Evolutionary conservation across 2,113 vertebrate species (phyloP), one percentile per base, ranked within the genome.

Genomic region (Alethe diademata): DNA sequence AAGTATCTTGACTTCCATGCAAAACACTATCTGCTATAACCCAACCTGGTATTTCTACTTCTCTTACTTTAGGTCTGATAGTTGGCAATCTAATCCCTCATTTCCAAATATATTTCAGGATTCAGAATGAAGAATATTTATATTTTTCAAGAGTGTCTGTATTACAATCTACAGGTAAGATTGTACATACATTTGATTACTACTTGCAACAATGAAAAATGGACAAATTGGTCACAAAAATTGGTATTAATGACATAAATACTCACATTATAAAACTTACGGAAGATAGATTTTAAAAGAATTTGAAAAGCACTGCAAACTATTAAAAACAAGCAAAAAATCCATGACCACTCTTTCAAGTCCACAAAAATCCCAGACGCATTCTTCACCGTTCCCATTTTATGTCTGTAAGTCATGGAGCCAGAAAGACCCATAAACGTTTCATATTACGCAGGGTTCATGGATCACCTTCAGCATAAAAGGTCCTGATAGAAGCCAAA

Each of bases 51-150:
- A 99, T 98, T 92, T 98, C 98, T 12, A 43, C 98, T 94, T 99
- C 98, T 97, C 98, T 99, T 87, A 98, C 98, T 96, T 96, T 98
- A 38, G 98, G 98, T 43, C 98, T 98, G 6, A 97, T 98, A 61
- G 98, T 98, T 66, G 98, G 98, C 74, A 98, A 62, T 98, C 98
- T 94, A 99, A 96, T 57, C 98, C 98, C 80, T 98, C 98, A 72
- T 98, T 99, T 96, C 98, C 98, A 97, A 99, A 99, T 31, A 99
- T 96, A 92, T 98, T 98, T 56, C 98, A 98, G 28, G 98, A 98
- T 90, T 99, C 98, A 13, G 98, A 98, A 95, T 98, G 98, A 78
- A 99, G 96, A 97, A 99, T 98, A 90, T 98, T 98, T 58, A 98
- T 96, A 42, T 98, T 98, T 97, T 99, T 98, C 56, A 99, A 97